Base-by-base conservation (phyloP, 2,797 vertebrate species). In the Steatocranus sp. region DNA sequence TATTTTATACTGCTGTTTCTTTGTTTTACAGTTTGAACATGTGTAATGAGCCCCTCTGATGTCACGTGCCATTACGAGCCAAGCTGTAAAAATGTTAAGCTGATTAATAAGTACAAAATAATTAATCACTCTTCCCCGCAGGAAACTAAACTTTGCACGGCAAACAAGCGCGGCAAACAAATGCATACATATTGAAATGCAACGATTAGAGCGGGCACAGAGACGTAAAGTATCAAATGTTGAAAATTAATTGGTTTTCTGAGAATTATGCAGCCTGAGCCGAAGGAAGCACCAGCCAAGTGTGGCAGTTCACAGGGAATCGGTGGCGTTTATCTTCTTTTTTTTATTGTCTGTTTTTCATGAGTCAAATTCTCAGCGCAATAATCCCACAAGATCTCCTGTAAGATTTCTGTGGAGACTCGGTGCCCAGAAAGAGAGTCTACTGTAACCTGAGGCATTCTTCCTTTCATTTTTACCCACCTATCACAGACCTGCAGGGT, bases 41-140 rank as follows among this genome's bases (percentile, higher is more conserved):
- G 34, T 73, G 73, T 58, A 6, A 53, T 25, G 68, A 79, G 58
- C 75, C 5, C 10, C 14, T 56, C 74, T 50, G 41, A 81, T 73
- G 54, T 41, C 48, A 83, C 66, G 68, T 84, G 43, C 75, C 25
- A 82, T 91, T 54, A 78, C 53, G 85, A 54, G 51, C 79, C 49
- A 82, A 82, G 83, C 88, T 89, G 88, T 87, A 91, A 25, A 83
- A 88, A 83, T 58, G 83, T 79, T 85, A 82, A 89, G 88, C 81
- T 84, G 86, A 90, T 94, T 88, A 93, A 91, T 92, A 80, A 84
- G 51, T 74, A 54, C 36, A 91, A 86, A 94, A 92, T 78, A 92
- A 91, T 94, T 78, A 92, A 92, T 90, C 86, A 86, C 36, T 27
- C 14, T n/a, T n/a, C 76, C 54, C 36, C 49, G 36, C 48, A 11